Evolutionary conservation across 2,113 vertebrate species (phyloP).

Genomic region (Rutilus rutilus): DNA sequence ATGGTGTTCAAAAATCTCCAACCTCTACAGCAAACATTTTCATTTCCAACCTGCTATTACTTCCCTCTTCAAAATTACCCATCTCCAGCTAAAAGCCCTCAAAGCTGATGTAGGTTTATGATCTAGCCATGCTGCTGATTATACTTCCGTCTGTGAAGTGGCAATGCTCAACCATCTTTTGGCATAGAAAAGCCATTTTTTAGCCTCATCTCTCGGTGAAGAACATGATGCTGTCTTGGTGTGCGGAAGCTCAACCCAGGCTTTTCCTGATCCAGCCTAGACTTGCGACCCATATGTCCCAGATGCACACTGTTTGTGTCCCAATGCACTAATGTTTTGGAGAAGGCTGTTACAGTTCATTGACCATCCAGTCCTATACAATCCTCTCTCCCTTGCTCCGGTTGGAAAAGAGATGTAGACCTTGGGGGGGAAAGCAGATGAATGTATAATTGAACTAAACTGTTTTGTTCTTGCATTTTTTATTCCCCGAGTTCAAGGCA

Average conservation of each 20-base stretch:
- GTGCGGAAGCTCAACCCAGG: neutral
- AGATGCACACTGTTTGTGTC: slow-evolving; percentile 49
- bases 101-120: neutral
- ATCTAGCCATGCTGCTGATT: slow-evolving; percentile 31
- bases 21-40: slow-evolving; percentile 37
- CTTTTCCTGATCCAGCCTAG: slow-evolving; percentile 15
- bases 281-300: slow-evolving; percentile 33
- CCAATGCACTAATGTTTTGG: slow-evolving; percentile 63
- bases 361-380: slow-evolving; percentile 18
- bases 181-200: neutral
- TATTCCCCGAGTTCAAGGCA: neutral
- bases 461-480: slow-evolving; percentile 31
- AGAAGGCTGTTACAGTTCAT: slow-evolving; percentile 55
- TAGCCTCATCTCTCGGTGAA: neutral
- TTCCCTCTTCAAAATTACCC: slow-evolving; percentile 33
- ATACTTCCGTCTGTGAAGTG: slow-evolving; percentile 17
- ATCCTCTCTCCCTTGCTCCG: neutral
- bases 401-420: neutral
- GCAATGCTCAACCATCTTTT: neutral
- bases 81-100: slow-evolving; percentile 20
- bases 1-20: slow-evolving; percentile 50
- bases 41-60: slow-evolving; percentile 33
- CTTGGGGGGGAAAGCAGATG: neutral
- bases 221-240: neutral
- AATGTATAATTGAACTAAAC: slow-evolving; percentile 41